phyloP scores from a whole-genome alignment of 2,113 vertebrate genomes.

The Abramis brama region DNA sequence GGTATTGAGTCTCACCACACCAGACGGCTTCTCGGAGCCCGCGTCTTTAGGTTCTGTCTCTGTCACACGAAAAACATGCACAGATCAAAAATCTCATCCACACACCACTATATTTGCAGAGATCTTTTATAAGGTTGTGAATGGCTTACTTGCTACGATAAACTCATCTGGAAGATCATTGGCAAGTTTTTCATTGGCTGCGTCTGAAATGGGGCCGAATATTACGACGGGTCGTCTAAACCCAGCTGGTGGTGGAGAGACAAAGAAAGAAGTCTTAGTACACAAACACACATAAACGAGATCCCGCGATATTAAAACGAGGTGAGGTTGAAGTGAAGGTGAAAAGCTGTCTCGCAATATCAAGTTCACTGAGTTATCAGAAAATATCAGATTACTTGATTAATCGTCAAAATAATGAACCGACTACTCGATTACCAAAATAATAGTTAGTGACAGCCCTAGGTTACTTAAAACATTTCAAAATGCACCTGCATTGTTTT shows the following conservation, averaged over 20 bases:
- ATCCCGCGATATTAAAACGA: too few species aligned
- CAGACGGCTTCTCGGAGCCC: slow-evolving; percentile 88
- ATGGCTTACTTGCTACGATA: slow-evolving; percentile 34
- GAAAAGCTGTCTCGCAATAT: too few species aligned
- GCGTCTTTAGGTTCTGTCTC: slow-evolving; percentile 96
- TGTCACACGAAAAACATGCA: slow-evolving; percentile 62
- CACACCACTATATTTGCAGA: background rate
- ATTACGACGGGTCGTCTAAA: slow-evolving; percentile 45
- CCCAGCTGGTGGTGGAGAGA: slow-evolving; percentile 27
- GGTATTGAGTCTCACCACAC: slow-evolving; percentile 94
- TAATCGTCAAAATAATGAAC: too few species aligned
- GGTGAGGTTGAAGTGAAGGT: too few species aligned
- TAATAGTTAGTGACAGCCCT: too few species aligned
- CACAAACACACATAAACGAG: too few species aligned
- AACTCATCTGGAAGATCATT: slow-evolving; percentile 47
- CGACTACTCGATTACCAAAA: too few species aligned
- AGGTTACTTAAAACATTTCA: too few species aligned
- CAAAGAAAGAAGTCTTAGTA: background rate
- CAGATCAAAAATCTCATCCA: background rate
- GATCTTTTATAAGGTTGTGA: background rate
- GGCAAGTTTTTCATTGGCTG: slow-evolving; percentile 40
- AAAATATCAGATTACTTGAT: too few species aligned
- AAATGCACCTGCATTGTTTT: too few species aligned
- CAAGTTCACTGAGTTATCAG: too few species aligned
- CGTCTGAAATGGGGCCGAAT: slow-evolving; percentile 48